Percentiles rank a stretch among this genome's conserved stretches.
Conservation (phyloP, 2,113 vertebrate species). For the Phoxinus phoxinus region DNA sequence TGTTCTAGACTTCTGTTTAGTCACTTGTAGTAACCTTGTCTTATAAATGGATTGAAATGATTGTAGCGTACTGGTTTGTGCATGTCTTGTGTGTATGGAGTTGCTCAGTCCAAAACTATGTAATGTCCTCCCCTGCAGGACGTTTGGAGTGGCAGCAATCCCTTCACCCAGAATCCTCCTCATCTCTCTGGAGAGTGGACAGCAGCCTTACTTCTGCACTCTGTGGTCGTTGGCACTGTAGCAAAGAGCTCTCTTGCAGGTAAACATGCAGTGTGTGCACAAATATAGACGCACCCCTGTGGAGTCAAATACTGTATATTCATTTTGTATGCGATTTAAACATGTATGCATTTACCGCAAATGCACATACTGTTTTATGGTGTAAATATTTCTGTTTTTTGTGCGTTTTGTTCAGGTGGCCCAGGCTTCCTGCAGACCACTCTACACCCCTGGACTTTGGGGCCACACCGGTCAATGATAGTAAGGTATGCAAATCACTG, state of each 20-base stretch:
- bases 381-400: not conserved
- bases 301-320: not conserved
- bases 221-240: slow-evolving; percentile 85
- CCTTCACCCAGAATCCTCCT: slow-evolving; percentile 80
- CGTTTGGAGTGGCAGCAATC: slow-evolving; percentile 85
- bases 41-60: not conserved
- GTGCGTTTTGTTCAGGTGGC: slow-evolving; percentile 71
- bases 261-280: slow-evolving; percentile 54
- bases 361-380: not conserved
- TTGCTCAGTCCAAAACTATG: not conserved
- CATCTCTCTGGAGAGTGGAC: slow-evolving; percentile 85
- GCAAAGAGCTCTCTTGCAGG: slow-evolving; percentile 86
- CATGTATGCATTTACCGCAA: not conserved
- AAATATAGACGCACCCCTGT: not conserved
- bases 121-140: slow-evolving; percentile 68
- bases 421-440: slow-evolving; percentile 81
- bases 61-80: not conserved
- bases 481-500: slow-evolving; percentile 76
- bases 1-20: not conserved
- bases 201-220: slow-evolving; percentile 85
- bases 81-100: not conserved
- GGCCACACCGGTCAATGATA: slow-evolving; percentile 87
- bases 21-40: not conserved
- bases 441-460: slow-evolving; percentile 83
- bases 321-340: not conserved